These are phyloP conservation scores for Emydocephalus ijimae DNA, from an alignment of 2,113 vertebrate species.

Conservation along the genomic window DNA sequence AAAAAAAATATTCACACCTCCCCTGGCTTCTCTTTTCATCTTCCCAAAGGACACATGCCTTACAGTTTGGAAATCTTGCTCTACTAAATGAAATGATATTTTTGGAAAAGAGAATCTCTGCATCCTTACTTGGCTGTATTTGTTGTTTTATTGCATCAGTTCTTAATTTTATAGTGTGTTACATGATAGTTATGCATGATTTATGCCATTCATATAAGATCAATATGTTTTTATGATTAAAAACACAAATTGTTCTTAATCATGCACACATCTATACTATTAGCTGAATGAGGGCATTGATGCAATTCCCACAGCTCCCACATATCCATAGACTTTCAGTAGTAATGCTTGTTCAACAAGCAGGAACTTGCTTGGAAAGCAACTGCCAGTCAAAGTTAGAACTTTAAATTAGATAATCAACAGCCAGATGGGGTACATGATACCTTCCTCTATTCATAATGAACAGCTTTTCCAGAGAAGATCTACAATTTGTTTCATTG, in stretches of 20 bases:
- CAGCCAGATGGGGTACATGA: background rate
- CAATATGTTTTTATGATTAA: background rate
- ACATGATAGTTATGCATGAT: background rate
- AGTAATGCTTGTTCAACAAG: background rate
- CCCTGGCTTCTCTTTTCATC: background rate
- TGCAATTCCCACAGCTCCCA: background rate
- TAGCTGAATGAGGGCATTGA: background rate
- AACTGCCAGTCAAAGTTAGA: background rate
- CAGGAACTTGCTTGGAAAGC: background rate
- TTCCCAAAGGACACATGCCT: background rate
- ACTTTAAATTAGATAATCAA: background rate
- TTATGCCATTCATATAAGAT: background rate
- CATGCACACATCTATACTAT: background rate
- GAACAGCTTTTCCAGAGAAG: background rate
- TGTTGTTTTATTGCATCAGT: background rate
- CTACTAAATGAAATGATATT: background rate
- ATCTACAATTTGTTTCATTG: background rate
- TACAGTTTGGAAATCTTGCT: background rate
- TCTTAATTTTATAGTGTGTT: background rate
- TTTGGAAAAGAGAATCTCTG: background rate
- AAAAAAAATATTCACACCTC: background rate
- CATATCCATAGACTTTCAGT: background rate
- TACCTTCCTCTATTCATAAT: background rate
- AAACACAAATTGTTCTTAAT: background rate
- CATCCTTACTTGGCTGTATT: background rate